phyloP scores from a whole-genome alignment of 2,113 vertebrate genomes.

The Hemiscyllium ocellatum region DNA sequence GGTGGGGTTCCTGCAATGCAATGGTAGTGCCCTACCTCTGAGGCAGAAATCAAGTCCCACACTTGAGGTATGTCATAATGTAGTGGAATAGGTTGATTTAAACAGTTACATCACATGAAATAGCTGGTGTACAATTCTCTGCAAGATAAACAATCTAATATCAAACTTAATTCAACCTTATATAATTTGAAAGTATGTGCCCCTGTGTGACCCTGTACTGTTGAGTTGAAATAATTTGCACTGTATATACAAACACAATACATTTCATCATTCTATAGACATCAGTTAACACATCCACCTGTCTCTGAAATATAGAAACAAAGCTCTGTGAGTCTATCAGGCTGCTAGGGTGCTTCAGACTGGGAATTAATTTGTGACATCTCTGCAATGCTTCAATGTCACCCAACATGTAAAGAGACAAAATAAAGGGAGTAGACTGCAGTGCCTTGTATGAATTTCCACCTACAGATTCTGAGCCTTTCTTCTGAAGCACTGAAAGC shows the following conservation, averaged over 20 bases:
- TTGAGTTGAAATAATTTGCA: not conserved
- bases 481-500: not conserved
- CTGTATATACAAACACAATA: not conserved
- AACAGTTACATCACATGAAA: too few relatives aligned
- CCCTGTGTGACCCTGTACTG: not conserved
- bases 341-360: not conserved
- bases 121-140: too few relatives aligned
- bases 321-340: too few relatives aligned
- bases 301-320: not conserved
- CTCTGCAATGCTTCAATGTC: not conserved
- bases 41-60: too few relatives aligned
- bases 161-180: not conserved
- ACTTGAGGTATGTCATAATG: too few relatives aligned
- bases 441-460: not conserved
- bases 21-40: too few relatives aligned
- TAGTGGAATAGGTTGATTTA: too few relatives aligned
- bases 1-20: too few relatives aligned
- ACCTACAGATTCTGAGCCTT: not conserved
- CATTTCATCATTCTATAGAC: not conserved
- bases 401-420: not conserved
- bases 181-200: not conserved
- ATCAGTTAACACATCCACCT: not conserved
- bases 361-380: not conserved
- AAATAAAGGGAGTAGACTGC: not conserved
- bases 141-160: too few relatives aligned